Conservation (phyloP, 2,888 invertebrate genomes). For the Leptothorax acervorum region DNA sequence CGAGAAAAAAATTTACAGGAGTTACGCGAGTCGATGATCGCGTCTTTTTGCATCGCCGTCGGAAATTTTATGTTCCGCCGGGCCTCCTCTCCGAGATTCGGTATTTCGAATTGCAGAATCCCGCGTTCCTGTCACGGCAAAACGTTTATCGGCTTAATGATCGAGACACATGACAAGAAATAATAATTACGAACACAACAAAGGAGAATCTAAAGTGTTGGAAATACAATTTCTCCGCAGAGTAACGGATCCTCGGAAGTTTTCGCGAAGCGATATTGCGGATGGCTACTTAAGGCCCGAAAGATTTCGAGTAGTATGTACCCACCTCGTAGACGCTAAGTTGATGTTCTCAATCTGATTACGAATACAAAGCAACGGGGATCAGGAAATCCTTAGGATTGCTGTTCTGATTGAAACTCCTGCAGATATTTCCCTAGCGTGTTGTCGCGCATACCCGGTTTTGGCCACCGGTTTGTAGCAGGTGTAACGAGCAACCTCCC, state of each 20-base stretch:
- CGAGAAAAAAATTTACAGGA: constrained; percentile 71
- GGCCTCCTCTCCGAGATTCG: not conserved
- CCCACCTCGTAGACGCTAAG: not conserved
- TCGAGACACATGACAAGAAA: not conserved
- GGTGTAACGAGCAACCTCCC: constrained; percentile 77
- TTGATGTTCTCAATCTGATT: constrained; percentile 35
- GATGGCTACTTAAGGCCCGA: not conserved
- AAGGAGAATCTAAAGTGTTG: not conserved
- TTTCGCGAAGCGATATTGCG: not conserved
- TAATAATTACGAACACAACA: not conserved
- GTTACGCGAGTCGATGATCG: constrained; percentile 58
- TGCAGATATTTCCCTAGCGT: constrained; percentile 81
- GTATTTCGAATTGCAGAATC: constrained; percentile 12
- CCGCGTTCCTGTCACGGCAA: too few relatives aligned
- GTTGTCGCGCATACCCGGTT: constrained; percentile 76
- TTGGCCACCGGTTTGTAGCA: constrained; percentile 63
- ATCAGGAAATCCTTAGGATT: constrained; percentile 66
- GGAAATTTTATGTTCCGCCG: constrained; percentile 47
- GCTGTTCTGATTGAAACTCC: constrained; percentile 76
- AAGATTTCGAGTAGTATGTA: not conserved
- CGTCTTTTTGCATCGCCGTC: constrained; percentile 43
- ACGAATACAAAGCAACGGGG: constrained; percentile 31
- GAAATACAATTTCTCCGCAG: not conserved
- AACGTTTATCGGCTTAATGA: not conserved
- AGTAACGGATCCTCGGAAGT: not conserved